Base-by-base conservation (phyloP, 1,140 invertebrate genomes). In the Ephestia elutella region DNA sequence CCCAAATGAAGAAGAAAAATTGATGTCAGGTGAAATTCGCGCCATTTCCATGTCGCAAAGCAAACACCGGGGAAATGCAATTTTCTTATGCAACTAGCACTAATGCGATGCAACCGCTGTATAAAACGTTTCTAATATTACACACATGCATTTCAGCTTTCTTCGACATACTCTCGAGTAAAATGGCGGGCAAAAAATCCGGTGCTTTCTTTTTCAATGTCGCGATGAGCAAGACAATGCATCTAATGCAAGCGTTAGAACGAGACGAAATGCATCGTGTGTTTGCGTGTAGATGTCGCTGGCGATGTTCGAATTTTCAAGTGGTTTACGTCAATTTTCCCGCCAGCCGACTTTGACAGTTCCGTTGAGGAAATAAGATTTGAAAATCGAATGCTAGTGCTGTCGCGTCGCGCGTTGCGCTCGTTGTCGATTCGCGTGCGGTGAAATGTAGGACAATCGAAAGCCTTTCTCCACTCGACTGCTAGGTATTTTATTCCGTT, bases 401-500 rank as follows among this genome's bases (percentile, higher is more conserved):
- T 53, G 38, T 73, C 78, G 71, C 70, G 71, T 63, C 61, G 71
- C 70, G 73, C 75, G 19, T 13, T 44, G 38, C 13, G 38, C 71
- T 71, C 69, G 64, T 35, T 67, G 69, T 70, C 66, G 73, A 78
- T 78, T 86, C 78, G 83, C 82, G 81, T 86, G 83, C 78, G 61
- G 71, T 78, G 82, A 86, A 85, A 88, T 79, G 86, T 88, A 73
- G 86, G 82, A 82, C 86, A 88, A 88, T 88, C 83, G 86, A 88
- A 88, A 88, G 86, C 86, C 86, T 88, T 88, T 88, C 86, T 86
- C 86, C 78, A 75, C 72, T 75, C 72, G 74, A 78, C 74, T 70
- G 81, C 83, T 88, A 84, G 82, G 83, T 84, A 88, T 88, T 88
- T 88, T 88, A 88, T 86, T 84, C 86, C 82, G 86, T 88, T 88